Evolutionary conservation across 2,113 vertebrate genomes (phyloP), one percentile per base, ranked within the genome.

Genomic region (Origma solitaria): DNA sequence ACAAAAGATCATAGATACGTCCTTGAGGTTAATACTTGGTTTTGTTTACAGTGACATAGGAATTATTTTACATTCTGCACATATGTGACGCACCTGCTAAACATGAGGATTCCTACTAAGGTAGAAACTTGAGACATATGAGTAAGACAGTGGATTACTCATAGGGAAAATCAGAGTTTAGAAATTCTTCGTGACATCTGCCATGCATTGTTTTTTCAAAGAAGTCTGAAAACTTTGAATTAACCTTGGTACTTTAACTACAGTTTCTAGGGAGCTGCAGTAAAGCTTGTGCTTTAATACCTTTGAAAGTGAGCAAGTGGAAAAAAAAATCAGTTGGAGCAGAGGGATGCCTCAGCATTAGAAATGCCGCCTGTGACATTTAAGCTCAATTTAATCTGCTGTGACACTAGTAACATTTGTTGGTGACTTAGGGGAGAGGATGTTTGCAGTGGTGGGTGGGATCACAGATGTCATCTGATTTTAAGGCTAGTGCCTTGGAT

Each of bases 311-410:
- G 45, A 89, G 38, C 49, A 61, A 91, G 73, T 68, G 60, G 30
- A 23, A 80, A 88, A 80, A 88, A 30, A 87, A 82, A 66, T 50
- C 70, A 69, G 20, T 47, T 61, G 77, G 73, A 96, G 54, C 40
- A 81, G 61, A 82, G 66, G 45, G 58, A 92, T 78, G 66, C 49
- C 80, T 71, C 53, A 82, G 70, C 22, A 2, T 72, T 50, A 91
- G 68, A 83, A 95, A 95, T 80, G 62, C 80, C 0, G 1, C 71
- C 50, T 8, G 22, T 93, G 92, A 85, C 92, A 95, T 95, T 95
- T 93, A 94, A 95, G 92, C 71, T 90, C 40, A 20, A 87, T 80
- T 97, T 95, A 88, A 95, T 95, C 84, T 90, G 24, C 90, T 91
- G 71, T 90, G 87, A 85, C 93, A 85, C 70, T 50, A 31, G 84